Base-by-base conservation (phyloP, 2,113 vertebrate genomes). In the Ameiurus melas region DNA sequence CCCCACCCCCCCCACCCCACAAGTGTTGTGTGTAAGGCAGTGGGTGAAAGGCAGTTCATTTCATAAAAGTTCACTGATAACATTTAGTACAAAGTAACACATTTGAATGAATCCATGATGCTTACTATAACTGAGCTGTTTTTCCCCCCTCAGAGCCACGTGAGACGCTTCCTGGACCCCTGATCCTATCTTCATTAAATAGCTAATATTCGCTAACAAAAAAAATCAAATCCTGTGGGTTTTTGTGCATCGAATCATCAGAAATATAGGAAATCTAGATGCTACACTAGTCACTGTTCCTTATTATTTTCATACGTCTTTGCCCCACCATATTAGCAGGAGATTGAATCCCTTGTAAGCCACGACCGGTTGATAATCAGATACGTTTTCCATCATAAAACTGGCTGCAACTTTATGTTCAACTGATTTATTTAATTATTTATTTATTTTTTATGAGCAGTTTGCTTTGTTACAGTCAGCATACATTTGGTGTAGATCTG, bases 31-130 rank as follows among this genome's bases (percentile, higher is more conserved):
- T 84, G 77, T 91, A 27, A 78, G 43, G 84, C 27, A 53, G 55
- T 36, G 82, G 53, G 89, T 84, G 84, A 87, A 89, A 89, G 71
- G 90, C 87, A 57, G 81, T 62, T 88, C 39, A 33, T 90, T 88
- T 83, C 70, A 60, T 83, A 60, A 66, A 36, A 58, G 36, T 53
- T 47, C 55, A 33, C 77, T 39, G 53, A 33, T 47, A 8, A 83
- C 78, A 27, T 39, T 55, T 1, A 53, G 58, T 51, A 33, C 70
- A 25, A 60, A 83, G 71, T 86, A 60, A 82, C 84, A 60, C 55
- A 53, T 82, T n/a, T 88, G 14, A 84, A 86, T 55, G 22, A 73
- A 73, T 73, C 27, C n/a, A 47, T 71, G 43, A 83, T 83, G 79
- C 36, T 73, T 88, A 51, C 8, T 10, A 51, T 51, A 75, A 75